phyloP scores from a whole-genome alignment of 2,797 vertebrate genomes.

The Thaleichthys pacificus region DNA sequence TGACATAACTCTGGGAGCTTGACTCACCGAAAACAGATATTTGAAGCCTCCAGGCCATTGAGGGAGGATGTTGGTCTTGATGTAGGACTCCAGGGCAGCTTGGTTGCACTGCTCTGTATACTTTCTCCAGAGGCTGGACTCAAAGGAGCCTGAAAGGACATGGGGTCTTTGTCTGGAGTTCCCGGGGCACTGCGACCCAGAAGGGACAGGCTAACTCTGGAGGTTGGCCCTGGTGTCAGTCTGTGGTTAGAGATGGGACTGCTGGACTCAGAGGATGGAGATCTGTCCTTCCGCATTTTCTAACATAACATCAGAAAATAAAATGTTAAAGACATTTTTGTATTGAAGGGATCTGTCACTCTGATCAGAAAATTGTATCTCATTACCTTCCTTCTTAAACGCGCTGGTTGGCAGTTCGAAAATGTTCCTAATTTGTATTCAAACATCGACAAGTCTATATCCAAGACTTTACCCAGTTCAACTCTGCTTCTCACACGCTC shows the following conservation, averaged over 20 bases:
- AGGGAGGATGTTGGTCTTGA: slow-evolving; percentile 50
- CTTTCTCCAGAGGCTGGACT: slow-evolving; percentile 11
- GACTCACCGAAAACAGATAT: slow-evolving; percentile 64
- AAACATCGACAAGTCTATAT: slow-evolving; percentile 77
- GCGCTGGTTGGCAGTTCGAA: slow-evolving; percentile 17
- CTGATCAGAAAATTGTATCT: background rate
- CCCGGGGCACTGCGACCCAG: slow-evolving; percentile 12
- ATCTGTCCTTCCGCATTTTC: slow-evolving; percentile 60
- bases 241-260: slow-evolving; percentile 63
- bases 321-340: background rate
- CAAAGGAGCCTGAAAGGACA: background rate
- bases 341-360: background rate
- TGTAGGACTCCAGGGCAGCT: slow-evolving; percentile 43
- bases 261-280: slow-evolving; percentile 66
- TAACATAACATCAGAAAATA: slow-evolving; percentile 20
- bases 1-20: background rate
- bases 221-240: slow-evolving; percentile 38
- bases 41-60: slow-evolving; percentile 60
- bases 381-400: slow-evolving; percentile 60
- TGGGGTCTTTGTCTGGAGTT: slow-evolving; percentile 6
- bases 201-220: slow-evolving; percentile 22
- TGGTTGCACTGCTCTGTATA: slow-evolving; percentile 42
- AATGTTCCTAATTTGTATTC: slow-evolving; percentile 82
- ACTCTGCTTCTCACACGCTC: slow-evolving; percentile 85
- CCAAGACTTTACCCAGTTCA: slow-evolving; percentile 76